phyloP scores from a whole-genome alignment of 2,888 invertebrate species.

The Oithona nana region DNA sequence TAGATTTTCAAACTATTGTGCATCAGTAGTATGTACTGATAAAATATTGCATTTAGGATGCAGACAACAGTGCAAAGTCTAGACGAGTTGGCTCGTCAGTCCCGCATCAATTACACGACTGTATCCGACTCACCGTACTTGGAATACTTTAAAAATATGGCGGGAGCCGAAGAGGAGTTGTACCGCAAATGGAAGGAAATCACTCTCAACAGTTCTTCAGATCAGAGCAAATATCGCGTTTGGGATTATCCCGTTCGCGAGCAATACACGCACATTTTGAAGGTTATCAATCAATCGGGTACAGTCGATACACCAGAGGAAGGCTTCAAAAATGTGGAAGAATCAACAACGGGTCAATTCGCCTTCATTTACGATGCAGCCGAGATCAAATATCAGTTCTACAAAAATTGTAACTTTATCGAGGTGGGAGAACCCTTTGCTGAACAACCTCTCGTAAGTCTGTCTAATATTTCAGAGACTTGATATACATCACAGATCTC shows the following conservation, averaged over 20 bases:
- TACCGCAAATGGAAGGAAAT: slow-evolving; percentile 81
- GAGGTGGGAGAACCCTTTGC: slow-evolving; percentile 75
- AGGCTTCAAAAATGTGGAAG: slow-evolving; percentile 12
- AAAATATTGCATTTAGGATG: too few species aligned
- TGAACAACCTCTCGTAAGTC: slow-evolving; percentile 53
- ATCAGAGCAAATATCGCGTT: slow-evolving; percentile 56
- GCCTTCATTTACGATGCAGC: slow-evolving; percentile 77
- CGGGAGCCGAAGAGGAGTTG: slow-evolving; percentile 66
- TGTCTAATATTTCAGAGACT: too few species aligned
- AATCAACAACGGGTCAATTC: slow-evolving; percentile 49
- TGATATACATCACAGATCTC: too few species aligned
- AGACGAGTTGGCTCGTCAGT: slow-evolving; percentile 67
- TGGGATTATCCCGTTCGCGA: slow-evolving; percentile 87
- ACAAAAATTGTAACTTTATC: slow-evolving; percentile 59
- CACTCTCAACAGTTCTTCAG: slow-evolving; percentile 57
- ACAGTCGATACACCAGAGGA: slow-evolving; percentile 4
- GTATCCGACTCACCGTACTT: slow-evolving; percentile 52
- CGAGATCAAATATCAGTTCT: slow-evolving; percentile 52
- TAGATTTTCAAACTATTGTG: too few species aligned
- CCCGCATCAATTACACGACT: slow-evolving; percentile 72
- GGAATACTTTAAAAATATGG: slow-evolving; percentile 74
- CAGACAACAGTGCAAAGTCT: slow-evolving; percentile 67
- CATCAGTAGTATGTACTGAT: too few species aligned
- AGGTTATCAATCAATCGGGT: slow-evolving; percentile 5
- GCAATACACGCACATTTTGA: slow-evolving; percentile 38